Base-by-base conservation (phyloP, 1,140 invertebrate genomes). In the Popillia japonica region DNA sequence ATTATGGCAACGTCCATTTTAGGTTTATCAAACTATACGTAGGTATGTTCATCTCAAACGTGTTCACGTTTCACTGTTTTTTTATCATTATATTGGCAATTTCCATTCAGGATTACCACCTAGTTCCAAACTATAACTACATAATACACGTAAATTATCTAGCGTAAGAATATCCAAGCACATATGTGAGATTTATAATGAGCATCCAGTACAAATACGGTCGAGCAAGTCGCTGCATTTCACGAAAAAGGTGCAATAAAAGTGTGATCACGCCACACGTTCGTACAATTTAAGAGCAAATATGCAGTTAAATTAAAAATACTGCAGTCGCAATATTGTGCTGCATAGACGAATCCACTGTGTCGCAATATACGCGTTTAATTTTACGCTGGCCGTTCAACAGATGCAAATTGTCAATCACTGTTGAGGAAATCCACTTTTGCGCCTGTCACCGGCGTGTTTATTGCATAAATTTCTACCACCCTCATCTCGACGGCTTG, bases 401-500 rank as follows among this genome's bases (percentile, higher is more conserved):
- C 61, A 64, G 61, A 64, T 64, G 61, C 61, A 64, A 64, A 64
- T 64, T 64, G 61, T 64, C 61, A 64, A 64, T 64, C 61, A 64
- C 61, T 64, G 61, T 20, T n/a, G 61, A 64, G 61, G 61, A 64
- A 64, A 64, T 64, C 61, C 61, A 64, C 61, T 64, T 64, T 64
- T 27, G 20, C 17, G 61, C 22, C 61, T 64, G 61, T 64, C 61
- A 64, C n/a, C 61, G n/a, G 61, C 61, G 61, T 20, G 61, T 27
- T 64, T 27, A 64, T 20, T 64, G 61, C 61, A 64, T 64, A 64
- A 22, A 64, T 64, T 64, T 64, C 61, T 64, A 64, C n/a, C 61
- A 27, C 61, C 61, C 61, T 23, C 61, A n/a, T n/a, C 22, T 64
- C 61, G 61, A 27, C 20, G n/a, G 44, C 17, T 48, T 20, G 23